Evolutionary conservation across 1,140 invertebrate species (phyloP), one percentile per base, ranked within the genome.

Genomic region (Nylanderia fulva): DNA sequence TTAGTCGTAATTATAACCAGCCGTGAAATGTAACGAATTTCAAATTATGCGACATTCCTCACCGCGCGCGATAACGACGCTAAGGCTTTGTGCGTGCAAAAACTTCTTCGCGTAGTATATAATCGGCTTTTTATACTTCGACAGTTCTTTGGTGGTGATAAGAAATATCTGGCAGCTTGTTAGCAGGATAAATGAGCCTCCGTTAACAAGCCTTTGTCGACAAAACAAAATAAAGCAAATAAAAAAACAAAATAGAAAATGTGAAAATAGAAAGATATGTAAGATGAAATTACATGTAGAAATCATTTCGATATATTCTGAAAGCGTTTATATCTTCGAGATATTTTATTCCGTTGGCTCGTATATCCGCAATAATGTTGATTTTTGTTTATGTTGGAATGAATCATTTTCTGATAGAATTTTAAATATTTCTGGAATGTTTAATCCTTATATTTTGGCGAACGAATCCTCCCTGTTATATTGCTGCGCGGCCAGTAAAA

Each of bases 401-500:
- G n/a, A n/a, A n/a, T n/a, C n/a, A n/a, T n/a, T 61, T 52, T 45
- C 15, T 33, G 7, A 36, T 52, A 21, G 61, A 52, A 68, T 79
- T 79, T 79, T 54, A 54, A 66, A 13, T 21, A 33, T 36, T 29
- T 48, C 2, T 68, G 75, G n/a, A 68, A 79, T 79, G 29, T 66
- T 68, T 66, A 68, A 66, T 39, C n/a, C 42, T 79, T 48, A 79
- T 54, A 54, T 15, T 79, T 79, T 66, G 11, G 13, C 29, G 18
- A 24, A 42, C n/a, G 42, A 66, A 7, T 76, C 15, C 58, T 82
- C 33, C 21, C 60, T 45, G 61, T 82, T 68, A 48, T 48, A 63
- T 33, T 84, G 85, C 21, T 64, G 9, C 56, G 52, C 80, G 84
- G n/a, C 83, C 88, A 91, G 90, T 92, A 92, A 92, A 93, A 88